A percentile compares a stretch with the other conserved stretches of the same genome.
Evolutionary conservation across 2,797 vertebrate genomes (phyloP).

Genomic region (Sebastes cheni): DNA sequence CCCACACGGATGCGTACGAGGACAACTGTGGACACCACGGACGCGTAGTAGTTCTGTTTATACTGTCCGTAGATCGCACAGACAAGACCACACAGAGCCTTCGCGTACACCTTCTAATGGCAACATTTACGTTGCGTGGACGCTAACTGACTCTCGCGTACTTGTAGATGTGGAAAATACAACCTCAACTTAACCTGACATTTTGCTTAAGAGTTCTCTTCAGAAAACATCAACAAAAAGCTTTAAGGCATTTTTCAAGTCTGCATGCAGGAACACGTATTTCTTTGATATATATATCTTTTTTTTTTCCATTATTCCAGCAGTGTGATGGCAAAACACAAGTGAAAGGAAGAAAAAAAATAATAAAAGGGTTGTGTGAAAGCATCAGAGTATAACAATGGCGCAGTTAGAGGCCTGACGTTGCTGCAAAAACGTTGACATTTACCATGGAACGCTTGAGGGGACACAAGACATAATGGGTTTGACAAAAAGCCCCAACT

Average conservation of each 20-base stretch:
- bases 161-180: too few relatives aligned
- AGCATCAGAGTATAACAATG: conserved; percentile 34
- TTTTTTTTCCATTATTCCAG: conserved; percentile 8
- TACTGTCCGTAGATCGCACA: too few relatives aligned
- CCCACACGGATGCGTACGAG: too few relatives aligned
- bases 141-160: too few relatives aligned
- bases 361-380: conserved; percentile 18
- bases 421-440: conserved; percentile 61
- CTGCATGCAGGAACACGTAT: not conserved
- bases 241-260: not conserved
- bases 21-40: too few relatives aligned
- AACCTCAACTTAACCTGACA: not conserved
- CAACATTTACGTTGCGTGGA: too few relatives aligned
- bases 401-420: conserved; percentile 40
- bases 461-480: conserved; percentile 53
- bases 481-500: conserved; percentile 46
- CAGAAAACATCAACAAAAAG: conserved; percentile 31
- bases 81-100: too few relatives aligned
- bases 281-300: conserved; percentile 5
- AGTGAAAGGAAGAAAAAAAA: not conserved
- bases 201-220: conserved; percentile 19
- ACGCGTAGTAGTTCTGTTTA: too few relatives aligned
- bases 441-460: conserved; percentile 60
- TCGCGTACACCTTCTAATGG: too few relatives aligned
- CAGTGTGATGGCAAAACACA: conserved; percentile 9